Evolutionary conservation across 2,888 invertebrate genomes (phyloP).

Genomic region (Megamerina dolium): DNA sequence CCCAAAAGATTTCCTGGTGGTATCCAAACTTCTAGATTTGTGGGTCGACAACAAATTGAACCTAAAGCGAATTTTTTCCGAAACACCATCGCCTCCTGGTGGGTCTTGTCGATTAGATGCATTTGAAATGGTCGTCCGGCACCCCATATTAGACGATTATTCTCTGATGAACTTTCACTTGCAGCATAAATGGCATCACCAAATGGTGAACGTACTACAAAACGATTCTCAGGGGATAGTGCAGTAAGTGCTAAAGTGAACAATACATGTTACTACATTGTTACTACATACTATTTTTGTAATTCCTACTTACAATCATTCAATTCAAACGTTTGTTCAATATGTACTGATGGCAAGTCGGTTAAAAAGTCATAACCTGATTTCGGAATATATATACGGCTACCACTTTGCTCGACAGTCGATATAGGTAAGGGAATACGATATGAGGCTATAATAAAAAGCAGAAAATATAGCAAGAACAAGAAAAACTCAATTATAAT

Average conservation of each 20-base stretch:
- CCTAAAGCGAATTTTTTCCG: conserved; percentile 64
- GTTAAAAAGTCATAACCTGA: conserved; percentile 67
- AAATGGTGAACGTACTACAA: conserved; percentile 63
- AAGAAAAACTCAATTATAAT: background rate
- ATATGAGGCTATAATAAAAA: conserved; percentile 18
- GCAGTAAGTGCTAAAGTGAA: conserved; percentile 35
- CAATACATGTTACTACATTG: background rate
- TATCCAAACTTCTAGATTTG: conserved; percentile 66
- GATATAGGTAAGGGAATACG: conserved; percentile 39
- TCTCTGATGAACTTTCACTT: conserved; percentile 59
- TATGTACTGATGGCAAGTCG: conserved; percentile 62
- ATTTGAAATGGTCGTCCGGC: conserved; percentile 64
- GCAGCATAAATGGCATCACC: conserved; percentile 73
- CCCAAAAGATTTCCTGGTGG: conserved; percentile 68
- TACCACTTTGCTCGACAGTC: conserved; percentile 33
- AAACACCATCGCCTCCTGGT: conserved; percentile 74
- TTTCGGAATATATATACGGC: conserved; percentile 50
- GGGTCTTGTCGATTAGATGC: conserved; percentile 74
- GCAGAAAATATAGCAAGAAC: background rate
- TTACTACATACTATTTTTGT: background rate
- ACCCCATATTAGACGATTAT: conserved; percentile 66
- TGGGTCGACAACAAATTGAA: conserved; percentile 61
- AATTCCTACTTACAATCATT: conserved; percentile 57
- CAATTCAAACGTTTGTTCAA: conserved; percentile 75
- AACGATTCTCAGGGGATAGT: conserved; percentile 65